These are phyloP conservation scores for Drosophila mimica DNA, from an alignment of 2,888 invertebrate genomes.

Conservation along the genomic window DNA sequence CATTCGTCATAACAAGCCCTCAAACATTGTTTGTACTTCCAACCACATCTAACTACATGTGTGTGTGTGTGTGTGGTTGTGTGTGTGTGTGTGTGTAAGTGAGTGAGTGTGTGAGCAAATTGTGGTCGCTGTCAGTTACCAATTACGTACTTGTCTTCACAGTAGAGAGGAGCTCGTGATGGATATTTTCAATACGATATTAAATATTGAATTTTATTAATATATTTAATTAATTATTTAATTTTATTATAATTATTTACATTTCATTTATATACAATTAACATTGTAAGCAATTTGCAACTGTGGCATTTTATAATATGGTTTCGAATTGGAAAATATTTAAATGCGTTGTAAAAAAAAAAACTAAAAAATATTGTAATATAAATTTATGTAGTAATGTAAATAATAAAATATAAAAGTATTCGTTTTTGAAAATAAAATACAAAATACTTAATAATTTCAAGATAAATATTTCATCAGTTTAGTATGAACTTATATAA, in stretches of 20 bases:
- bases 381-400: too few relatives aligned
- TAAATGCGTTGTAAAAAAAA: not conserved
- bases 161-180: not conserved
- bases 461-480: not conserved
- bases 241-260: not conserved
- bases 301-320: not conserved
- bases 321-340: not conserved
- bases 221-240: too few relatives aligned
- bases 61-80: not conserved
- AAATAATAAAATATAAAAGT: not conserved
- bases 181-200: not conserved
- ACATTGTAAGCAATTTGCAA: not conserved
- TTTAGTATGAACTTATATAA: not conserved
- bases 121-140: slow-evolving; percentile 35
- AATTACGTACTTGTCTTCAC: slow-evolving; percentile 8
- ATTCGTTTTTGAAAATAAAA: not conserved
- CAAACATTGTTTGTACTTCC: not conserved
- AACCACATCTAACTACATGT: not conserved
- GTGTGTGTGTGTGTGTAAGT: not conserved
- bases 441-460: not conserved
- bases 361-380: not conserved
- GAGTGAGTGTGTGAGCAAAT: slow-evolving; percentile 4
- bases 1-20: slow-evolving; percentile 20
- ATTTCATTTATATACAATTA: not conserved
- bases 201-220: not conserved